These are phyloP conservation scores for Chaenodraco wilsoni DNA, from an alignment of 2,797 vertebrate species.

Conservation along the genomic window DNA sequence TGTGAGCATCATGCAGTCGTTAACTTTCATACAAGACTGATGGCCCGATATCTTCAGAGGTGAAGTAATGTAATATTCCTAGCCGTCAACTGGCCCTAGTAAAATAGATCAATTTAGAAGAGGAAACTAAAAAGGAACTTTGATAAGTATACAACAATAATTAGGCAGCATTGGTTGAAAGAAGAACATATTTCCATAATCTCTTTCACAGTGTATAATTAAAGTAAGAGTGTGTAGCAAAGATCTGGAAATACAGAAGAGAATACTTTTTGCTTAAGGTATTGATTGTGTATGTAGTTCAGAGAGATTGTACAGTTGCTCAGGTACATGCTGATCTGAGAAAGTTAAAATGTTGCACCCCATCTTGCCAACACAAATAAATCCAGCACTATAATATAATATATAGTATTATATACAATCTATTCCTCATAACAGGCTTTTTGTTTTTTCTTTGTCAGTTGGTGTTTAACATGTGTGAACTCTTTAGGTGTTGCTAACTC, in stretches of 20 bases:
- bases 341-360: neutral
- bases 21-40: neutral
- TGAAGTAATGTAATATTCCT: neutral
- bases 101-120: neutral
- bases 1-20: neutral
- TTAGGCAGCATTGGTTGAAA: neutral
- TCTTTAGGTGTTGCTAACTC: conserved; percentile 17
- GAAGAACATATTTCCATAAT: no score
- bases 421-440: neutral
- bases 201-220: no score
- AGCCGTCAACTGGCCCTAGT: neutral
- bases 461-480: neutral
- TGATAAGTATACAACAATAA: neutral
- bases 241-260: neutral
- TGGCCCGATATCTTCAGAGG: neutral
- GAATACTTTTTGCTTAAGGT: neutral
- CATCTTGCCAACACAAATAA: neutral
- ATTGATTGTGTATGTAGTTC: neutral
- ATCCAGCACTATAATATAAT: no score
- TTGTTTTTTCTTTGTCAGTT: neutral
- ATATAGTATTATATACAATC: neutral
- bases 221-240: no score
- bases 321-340: conserved; percentile 2
- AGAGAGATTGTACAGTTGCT: neutral
- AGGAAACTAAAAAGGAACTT: neutral